Evolutionary conservation across 2,113 vertebrate genomes (phyloP), one percentile per base, ranked within the genome.

Genomic region (Python bivittatus): DNA sequence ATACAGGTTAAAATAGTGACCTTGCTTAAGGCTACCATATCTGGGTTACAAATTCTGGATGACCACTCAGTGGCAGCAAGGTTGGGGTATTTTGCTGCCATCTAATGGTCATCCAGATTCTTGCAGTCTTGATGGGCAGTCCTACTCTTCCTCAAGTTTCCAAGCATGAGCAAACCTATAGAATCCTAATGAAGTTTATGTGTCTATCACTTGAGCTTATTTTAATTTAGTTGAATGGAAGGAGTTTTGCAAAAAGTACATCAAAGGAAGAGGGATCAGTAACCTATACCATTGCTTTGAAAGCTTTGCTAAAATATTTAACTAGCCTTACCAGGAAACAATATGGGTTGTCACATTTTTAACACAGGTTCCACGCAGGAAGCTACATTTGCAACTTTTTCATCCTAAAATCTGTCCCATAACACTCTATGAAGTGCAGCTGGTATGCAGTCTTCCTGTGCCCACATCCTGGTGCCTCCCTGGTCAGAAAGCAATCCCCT

Each of bases 131-230:
- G 58, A 90, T n/a, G 42, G 84, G 54, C 68, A 44, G 8, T 13
- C 42, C 54, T 88, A 83, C 60, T 15, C 91, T 22, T 60, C 38
- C 61, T 27, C 87, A 44, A 23, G 86, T 94, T 91, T 89, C 60
- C 88, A 90, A 33, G 57, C 23, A 29, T 29, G 86, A 94, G 15
- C 68, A 93, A 57, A 72, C 54, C 56, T 57, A 44, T 52, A 83
- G 53, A 87, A 84, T 8, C 91, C 58, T 42, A 79, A 17, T 42
- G 22, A 79, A 42, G 72, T 79, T 42, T 79, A 7, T 79, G 17
- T 38, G 22, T 79, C 72, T 42, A 42, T 79, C 33, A 38, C 42
- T 79, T 79, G 72, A 42, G 20, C 42, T 79, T 79, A 38, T 79
- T 38, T 79, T 72, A 72, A 38, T 72, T 57, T 68, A 68, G 13